Percentiles rank a stretch among this genome's conserved stretches.
These are phyloP conservation scores for Aphelenchoides besseyi DNA, from an alignment of 1,140 invertebrate species.

Conservation along the genomic window DNA sequence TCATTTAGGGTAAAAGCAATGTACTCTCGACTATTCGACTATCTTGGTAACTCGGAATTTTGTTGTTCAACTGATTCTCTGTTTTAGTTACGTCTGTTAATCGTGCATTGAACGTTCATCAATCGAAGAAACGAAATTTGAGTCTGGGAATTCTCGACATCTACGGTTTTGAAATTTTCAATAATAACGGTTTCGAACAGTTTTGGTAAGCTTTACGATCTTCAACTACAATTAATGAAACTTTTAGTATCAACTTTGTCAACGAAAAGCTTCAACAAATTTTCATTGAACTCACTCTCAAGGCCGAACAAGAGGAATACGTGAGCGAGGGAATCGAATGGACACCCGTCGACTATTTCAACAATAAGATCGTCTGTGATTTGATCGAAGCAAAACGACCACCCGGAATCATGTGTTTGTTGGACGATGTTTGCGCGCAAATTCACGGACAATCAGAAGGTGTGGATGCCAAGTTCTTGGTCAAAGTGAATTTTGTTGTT, in stretches of 20 bases:
- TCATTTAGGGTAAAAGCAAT: conserved; percentile 71
- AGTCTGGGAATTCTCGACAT: conserved; percentile 70
- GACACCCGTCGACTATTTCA: conserved; percentile 75
- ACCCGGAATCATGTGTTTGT: conserved; percentile 70
- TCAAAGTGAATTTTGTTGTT: too few species aligned
- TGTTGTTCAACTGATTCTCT: background rate
- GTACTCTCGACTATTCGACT: conserved; percentile 73
- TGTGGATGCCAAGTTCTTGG: conserved; percentile 55
- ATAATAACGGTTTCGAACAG: conserved; percentile 68
- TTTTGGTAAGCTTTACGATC: conserved; percentile 52
- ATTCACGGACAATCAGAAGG: conserved; percentile 72
- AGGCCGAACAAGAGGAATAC: conserved; percentile 76
- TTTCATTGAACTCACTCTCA: conserved; percentile 75
- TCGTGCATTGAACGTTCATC: conserved; percentile 53
- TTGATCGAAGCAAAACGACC: conserved; percentile 67
- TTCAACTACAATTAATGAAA: conserved; percentile 46
- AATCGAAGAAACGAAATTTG: conserved; percentile 16
- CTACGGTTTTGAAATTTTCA: conserved; percentile 72
- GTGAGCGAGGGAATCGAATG: conserved; percentile 73
- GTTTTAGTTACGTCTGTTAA: conserved; percentile 57
- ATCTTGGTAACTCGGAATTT: conserved; percentile 67
- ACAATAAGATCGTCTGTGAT: conserved; percentile 74
- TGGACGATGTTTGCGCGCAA: conserved; percentile 76
- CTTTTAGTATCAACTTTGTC: conserved; percentile 92
- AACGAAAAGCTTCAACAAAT: conserved; percentile 79